Base-by-base conservation (phyloP, 2,113 vertebrate genomes). In the Trochalopteron elliotii region DNA sequence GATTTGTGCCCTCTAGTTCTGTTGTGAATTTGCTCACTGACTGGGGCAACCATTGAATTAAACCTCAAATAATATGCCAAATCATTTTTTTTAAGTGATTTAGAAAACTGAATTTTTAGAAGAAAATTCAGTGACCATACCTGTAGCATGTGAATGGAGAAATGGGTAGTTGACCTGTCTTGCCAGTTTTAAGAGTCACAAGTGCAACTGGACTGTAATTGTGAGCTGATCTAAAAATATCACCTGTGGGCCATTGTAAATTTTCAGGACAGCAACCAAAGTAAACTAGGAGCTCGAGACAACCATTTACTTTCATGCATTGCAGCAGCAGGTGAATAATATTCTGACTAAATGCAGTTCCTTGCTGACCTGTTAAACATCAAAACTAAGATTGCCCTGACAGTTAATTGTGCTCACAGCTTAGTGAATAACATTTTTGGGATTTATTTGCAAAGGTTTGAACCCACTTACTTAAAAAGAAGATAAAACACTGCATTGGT, bases 221-320 rank as follows among this genome's bases (percentile, higher is more conserved):
- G 14, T 74, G 40, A 93, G 35, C 52, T 71, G 45, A 87, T 86
- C 42, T 56, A 57, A 83, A 96, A 92, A 77, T 56, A 47, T 2
- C 59, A 72, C 28, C 31, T 59, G 7, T 9, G 5, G 35, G 72
- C n/a, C n/a, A 61, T 10, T 0, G 0, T 37, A 47, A 64, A 37
- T 69, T 85, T 72, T 83, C 37, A 85, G 30, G 64, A 61, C 33
- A 67, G 27, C 10, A 31, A 35, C 60, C 76, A 45, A 1, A 65
- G 45, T 60, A 55, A 93, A 1, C 39, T 55, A 33, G 15, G 23
- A 80, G 28, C 31, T 70, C 0, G 1, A 74, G 57, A 59, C 42
- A 91, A 64, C 11, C 33, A 47, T 16, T 71, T 17, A n/a, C 3
- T 71, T 89, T 49, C 21, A 37, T 1, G 4, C 27, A 31, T 69